These are phyloP conservation scores for Podiceps cristatus DNA, from an alignment of 2,113 vertebrate species.

Conservation along the genomic window DNA sequence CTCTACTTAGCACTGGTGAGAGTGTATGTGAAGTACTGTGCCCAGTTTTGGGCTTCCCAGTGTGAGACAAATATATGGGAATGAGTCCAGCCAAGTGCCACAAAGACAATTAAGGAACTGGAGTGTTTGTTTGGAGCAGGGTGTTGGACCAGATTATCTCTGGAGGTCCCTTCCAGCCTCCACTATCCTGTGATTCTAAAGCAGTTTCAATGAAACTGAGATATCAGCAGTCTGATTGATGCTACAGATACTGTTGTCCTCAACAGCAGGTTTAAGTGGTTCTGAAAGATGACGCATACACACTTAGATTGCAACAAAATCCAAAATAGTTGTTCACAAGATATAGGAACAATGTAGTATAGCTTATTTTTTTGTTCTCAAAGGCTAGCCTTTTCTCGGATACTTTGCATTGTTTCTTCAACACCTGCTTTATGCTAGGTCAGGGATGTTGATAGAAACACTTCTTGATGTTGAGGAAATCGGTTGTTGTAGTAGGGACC, in stretches of 20 bases:
- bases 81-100: background rate
- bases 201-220: background rate
- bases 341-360: rapidly evolving
- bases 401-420: rapidly evolving
- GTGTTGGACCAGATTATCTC: too few species aligned
- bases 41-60: background rate
- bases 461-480: background rate
- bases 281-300: background rate
- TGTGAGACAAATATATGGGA: background rate
- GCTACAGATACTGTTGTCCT: background rate
- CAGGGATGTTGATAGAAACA: background rate
- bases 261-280: background rate
- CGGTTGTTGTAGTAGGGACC: too few species aligned
- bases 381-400: background rate
- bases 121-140: background rate
- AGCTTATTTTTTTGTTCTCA: background rate
- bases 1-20: background rate
- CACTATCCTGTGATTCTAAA: background rate
- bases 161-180: too few species aligned
- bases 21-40: background rate
- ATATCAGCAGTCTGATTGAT: background rate
- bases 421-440: background rate
- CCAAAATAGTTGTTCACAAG: background rate
- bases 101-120: background rate
- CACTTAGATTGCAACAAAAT: background rate